Evolutionary conservation across 2,888 invertebrate species (phyloP), one percentile per base, ranked within the genome.

Genomic region (Arrhopalites spinosus): DNA sequence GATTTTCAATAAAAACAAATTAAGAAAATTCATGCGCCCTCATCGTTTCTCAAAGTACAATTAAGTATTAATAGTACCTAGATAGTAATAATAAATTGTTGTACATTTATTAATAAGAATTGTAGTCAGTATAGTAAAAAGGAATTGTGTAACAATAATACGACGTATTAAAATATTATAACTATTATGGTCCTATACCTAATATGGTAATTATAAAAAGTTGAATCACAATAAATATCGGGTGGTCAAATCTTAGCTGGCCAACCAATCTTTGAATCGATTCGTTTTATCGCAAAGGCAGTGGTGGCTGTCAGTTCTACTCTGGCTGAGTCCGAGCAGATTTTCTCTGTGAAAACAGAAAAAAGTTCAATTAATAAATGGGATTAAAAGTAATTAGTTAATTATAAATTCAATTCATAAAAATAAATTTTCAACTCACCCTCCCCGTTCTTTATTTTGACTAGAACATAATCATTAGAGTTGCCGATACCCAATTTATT

Each of bases 241-340:
- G 11, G 3, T 36, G 11, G 1, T 29, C 30, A 25, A 29, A 81
- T 82, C 73, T 79, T 82, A 56, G 78, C 74, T 8, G 97, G 97
- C 97, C 97, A 98, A 76, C 96, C 96, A 83, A 98, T 97, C 87
- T 96, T 97, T 36, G 96, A 96, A 85, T 96, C 97, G 85, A 94
- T 93, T 79, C 97, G 89, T 87, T 97, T 96, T 88, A 95, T 98
- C 23, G 96, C 97, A 86, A 98, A 90, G 23, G 85, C 84, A 59
- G 81, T 78, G 25, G 61, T 30, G 29, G 78, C 59, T 27, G 76
- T 76, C 84, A 77, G 87, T 86, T 85, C 96, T 95, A 81, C 91
- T 43, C 30, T 25, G 2, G 71, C 56, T 30, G 56, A 90, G 83
- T 97, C 95, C 80, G 91, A 90, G 79, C 98, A 88, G 85, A 94